Percentiles rank a stretch among this genome's conserved stretches.
phyloP scores from a whole-genome alignment of 2,797 vertebrate genomes.

The Luscinia megarhynchos region DNA sequence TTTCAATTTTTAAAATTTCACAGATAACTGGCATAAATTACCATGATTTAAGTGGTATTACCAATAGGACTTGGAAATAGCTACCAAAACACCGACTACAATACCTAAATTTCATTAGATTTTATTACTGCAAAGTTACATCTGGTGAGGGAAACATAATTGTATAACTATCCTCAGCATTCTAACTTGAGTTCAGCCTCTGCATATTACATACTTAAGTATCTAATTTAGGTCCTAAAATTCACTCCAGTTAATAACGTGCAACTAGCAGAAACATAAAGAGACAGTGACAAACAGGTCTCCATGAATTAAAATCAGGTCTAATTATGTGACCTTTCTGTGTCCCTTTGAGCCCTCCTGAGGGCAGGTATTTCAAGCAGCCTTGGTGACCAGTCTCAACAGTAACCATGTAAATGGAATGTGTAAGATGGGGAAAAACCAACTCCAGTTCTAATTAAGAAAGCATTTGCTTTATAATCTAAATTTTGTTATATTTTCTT shows the following conservation, averaged over 20 bases:
- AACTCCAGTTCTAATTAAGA: slow-evolving; percentile 19
- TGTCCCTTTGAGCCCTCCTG: slow-evolving; percentile 80
- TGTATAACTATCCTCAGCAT: slow-evolving; percentile 64
- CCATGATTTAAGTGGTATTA: slow-evolving; percentile 59
- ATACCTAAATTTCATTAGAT: slow-evolving; percentile 63
- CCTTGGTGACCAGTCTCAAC: slow-evolving; percentile 81
- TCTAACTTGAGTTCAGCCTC: slow-evolving; percentile 58
- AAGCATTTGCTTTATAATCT: slow-evolving; percentile 33
- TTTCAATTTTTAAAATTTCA: slow-evolving; percentile 43
- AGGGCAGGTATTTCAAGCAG: slow-evolving; percentile 79
- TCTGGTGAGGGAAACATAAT: slow-evolving; percentile 68
- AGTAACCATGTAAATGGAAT: slow-evolving; percentile 87
- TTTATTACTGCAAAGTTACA: slow-evolving; percentile 73
- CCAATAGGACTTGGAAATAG: slow-evolving; percentile 59
- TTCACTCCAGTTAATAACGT: slow-evolving; percentile 73
- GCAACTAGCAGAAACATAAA: slow-evolving; percentile 72
- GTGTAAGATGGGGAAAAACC: slow-evolving; percentile 51
- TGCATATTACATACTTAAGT: slow-evolving; percentile 60
- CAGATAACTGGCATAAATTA: slow-evolving; percentile 61
- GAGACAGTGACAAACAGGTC: slow-evolving; percentile 78
- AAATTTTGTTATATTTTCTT: slow-evolving; percentile 52
- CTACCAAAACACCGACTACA: slow-evolving; percentile 68
- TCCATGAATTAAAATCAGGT: slow-evolving; percentile 88
- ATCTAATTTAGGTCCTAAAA: slow-evolving; percentile 67
- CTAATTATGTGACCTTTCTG: slow-evolving; percentile 88